Base-by-base conservation (phyloP, 2,797 vertebrate genomes). In the Gallinago solitaria region DNA sequence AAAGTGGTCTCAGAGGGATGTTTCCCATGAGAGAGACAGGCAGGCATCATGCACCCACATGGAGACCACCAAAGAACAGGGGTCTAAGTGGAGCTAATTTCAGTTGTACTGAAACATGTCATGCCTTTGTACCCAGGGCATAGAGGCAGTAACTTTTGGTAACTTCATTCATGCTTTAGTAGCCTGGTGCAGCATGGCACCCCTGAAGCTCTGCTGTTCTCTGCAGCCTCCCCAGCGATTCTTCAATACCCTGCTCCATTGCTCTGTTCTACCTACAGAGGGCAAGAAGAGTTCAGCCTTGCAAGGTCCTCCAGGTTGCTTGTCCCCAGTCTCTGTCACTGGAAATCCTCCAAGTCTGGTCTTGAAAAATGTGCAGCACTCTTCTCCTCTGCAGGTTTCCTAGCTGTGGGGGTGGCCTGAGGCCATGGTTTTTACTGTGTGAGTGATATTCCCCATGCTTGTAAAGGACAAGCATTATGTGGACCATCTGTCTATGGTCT, bases 401-500 rank as follows among this genome's bases (percentile, higher is more conserved):
- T 64, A 32, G 37, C 37, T 32, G 5, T 12, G 24, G 45, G 30
- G 13, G 30, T 79, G 77, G 77, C 39, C 77, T 27, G 45, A 93
- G 54, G 61, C 33, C 1, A 3, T 33, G 16, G 4, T 20, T 83
- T 90, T 85, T 56, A 75, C 51, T 43, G 37, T 48, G 30, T 76
- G 73, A 90, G 39, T 88, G 50, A 92, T 93, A 92, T 63, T 91
- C 56, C 50, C 30, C 39, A 43, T 0, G 3, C 24, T 53, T 84
- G 33, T 60, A 70, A 67, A 95, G 76, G 86, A 90, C 64, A 91
- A 75, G 33, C 28, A 75, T 91, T 85, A 95, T 85, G 35, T 10
- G 21, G 65, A 41, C 90, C 87, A 92, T 96, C 96, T 97, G 96
- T 86, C 57, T 67, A 25, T 5, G 28, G 45, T 67, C 61, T 70